Evolutionary conservation across 2,797 vertebrate genomes (phyloP).

Genomic region (Emydoidea blandingii): DNA sequence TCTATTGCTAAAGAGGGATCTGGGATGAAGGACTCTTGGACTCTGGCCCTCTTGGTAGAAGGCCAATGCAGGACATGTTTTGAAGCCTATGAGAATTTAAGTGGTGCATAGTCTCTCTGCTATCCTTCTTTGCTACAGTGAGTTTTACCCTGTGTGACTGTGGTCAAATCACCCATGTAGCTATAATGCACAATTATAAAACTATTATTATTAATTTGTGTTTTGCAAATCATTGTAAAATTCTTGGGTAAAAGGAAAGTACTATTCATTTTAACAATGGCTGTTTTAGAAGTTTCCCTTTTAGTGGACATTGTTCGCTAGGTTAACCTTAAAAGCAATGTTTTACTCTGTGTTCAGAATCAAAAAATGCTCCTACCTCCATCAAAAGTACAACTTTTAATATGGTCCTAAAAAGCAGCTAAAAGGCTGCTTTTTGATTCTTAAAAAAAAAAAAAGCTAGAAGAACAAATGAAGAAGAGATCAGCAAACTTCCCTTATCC

Average conservation of each 20-base stretch:
- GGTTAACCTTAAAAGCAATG: neutral
- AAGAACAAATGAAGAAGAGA: neutral
- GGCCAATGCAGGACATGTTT: neutral
- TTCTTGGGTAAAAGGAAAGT: neutral
- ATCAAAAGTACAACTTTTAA: neutral
- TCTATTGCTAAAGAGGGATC: rapidly evolving
- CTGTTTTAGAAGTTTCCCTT: neutral
- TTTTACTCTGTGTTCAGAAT: neutral
- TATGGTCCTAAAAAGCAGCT: neutral
- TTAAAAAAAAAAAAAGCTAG: neutral
- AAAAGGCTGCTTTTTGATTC: neutral
- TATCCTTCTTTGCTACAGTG: neutral
- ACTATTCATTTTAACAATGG: neutral
- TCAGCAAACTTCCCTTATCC: neutral
- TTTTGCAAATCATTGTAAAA: neutral
- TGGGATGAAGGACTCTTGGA: rapidly evolving
- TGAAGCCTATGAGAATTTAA: neutral
- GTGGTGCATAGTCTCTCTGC: neutral
- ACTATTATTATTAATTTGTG: neutral
- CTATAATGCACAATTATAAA: neutral
- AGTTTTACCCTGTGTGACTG: neutral
- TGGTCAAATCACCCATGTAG: neutral
- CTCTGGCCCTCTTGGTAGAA: neutral
- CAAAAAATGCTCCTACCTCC: neutral
- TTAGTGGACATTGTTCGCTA: neutral